Evolutionary conservation across 2,888 invertebrate genomes (phyloP).

Genomic region (Melikaiella ostensackeni): DNA sequence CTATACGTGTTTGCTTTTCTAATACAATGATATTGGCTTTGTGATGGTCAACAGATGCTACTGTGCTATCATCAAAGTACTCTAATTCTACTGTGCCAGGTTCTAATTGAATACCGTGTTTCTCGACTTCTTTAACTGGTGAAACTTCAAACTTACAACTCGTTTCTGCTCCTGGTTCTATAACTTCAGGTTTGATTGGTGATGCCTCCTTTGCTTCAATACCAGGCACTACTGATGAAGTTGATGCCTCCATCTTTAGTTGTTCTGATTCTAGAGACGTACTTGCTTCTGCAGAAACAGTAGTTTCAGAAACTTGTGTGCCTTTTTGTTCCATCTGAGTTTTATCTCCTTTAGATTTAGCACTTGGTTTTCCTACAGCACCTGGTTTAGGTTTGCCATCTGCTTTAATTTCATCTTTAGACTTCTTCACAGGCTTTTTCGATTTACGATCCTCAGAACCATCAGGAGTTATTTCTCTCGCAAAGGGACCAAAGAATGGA

Average conservation of each 20-base stretch:
- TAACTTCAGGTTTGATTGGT: slow-evolving; percentile 56
- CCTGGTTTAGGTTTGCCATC: slow-evolving; percentile 39
- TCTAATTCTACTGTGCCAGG: slow-evolving; percentile 75
- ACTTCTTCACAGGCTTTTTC: slow-evolving; percentile 41
- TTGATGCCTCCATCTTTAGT: background rate
- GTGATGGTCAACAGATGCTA: slow-evolving; percentile 65
- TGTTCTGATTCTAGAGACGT: background rate
- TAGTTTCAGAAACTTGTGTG: slow-evolving; percentile 1
- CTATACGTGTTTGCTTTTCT: slow-evolving; percentile 49
- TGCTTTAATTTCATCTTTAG: slow-evolving; percentile 9
- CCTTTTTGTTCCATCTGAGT: slow-evolving; percentile 52
- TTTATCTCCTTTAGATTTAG: background rate
- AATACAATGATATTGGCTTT: slow-evolving; percentile 51
- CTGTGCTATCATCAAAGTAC: slow-evolving; percentile 72
- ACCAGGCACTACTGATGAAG: background rate
- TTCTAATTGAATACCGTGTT: slow-evolving; percentile 69
- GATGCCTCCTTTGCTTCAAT: background rate
- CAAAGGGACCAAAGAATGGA: slow-evolving; percentile 66
- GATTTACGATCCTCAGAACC: slow-evolving; percentile 14
- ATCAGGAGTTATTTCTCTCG: slow-evolving; percentile 59
- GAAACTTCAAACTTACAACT: slow-evolving; percentile 74
- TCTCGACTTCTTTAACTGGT: slow-evolving; percentile 64
- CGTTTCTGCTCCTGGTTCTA: slow-evolving; percentile 63
- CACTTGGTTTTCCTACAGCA: slow-evolving; percentile 39
- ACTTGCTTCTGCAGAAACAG: slow-evolving; percentile 1